These are phyloP conservation scores for Nomada fabriciana DNA, from an alignment of 2,888 invertebrate genomes.

Conservation along the genomic window DNA sequence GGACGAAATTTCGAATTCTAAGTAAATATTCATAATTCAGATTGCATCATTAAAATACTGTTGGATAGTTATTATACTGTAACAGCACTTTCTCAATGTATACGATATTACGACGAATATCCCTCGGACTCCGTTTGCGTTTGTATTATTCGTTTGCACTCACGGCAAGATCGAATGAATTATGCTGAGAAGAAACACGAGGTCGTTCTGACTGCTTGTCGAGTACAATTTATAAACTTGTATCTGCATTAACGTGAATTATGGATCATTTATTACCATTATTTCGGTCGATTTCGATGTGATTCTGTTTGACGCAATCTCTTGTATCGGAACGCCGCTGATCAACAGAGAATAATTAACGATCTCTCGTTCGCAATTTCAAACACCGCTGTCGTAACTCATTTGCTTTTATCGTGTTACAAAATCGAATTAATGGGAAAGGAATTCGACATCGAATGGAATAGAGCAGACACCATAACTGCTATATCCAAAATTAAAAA, in stretches of 20 bases:
- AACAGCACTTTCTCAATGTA: not conserved
- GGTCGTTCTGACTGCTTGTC: slow-evolving; percentile 37
- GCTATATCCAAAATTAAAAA: too few species aligned
- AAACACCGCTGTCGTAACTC: slow-evolving; percentile 24
- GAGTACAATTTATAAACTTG: slow-evolving; percentile 47
- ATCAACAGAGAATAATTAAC: slow-evolving; percentile 65
- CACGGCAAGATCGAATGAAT: slow-evolving; percentile 28
- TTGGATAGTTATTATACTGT: not conserved
- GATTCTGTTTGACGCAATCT: slow-evolving; percentile 53
- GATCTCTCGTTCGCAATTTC: slow-evolving; percentile 41
- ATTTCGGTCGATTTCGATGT: slow-evolving; percentile 50
- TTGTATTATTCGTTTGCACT: slow-evolving; percentile 9
- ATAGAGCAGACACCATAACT: not conserved
- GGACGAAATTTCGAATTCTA: not conserved
- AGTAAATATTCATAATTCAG: not conserved
- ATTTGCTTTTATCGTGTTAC: slow-evolving; percentile 12
- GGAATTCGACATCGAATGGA: slow-evolving; percentile 1
- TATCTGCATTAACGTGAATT: slow-evolving; percentile 56
- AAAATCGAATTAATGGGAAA: slow-evolving; percentile 1
- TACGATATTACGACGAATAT: not conserved
- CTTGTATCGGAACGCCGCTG: slow-evolving; percentile 52
- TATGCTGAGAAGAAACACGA: slow-evolving; percentile 38
- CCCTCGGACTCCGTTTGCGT: not conserved
- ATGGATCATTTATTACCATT: slow-evolving; percentile 69
- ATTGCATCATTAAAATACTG: not conserved